Evolutionary conservation across 2,797 vertebrate genomes (phyloP), one percentile per base, ranked within the genome.

Genomic region (Amblyopsis hoosieri): DNA sequence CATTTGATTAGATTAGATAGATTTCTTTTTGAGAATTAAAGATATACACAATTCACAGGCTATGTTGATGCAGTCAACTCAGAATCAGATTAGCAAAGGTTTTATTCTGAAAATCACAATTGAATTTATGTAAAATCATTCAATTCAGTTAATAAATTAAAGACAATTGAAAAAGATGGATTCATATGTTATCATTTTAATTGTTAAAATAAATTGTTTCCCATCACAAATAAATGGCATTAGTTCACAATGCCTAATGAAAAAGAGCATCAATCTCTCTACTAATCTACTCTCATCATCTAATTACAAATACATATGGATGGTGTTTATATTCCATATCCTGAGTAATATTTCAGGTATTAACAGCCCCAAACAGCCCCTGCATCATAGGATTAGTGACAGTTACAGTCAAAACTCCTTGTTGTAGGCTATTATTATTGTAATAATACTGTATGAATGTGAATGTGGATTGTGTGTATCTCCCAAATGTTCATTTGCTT

Each of bases 371-470:
- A 31, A 51, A 81, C 65, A 84, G 76, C 23, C 23, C 23, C 23
- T 23, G 17, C 65, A 57, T 64, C 66, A 67, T 10, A 54, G 75
- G 77, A 81, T 85, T 85, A 75, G 42, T 62, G 74, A 80, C 76
- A 85, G 77, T 72, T 69, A 79, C 78, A 80, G 72, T 80, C 80
- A 42, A 42, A 12, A 11, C 47, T 77, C 63, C 60, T 70, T 76
- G 58, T 79, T 64, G 63, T 83, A 78, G 75, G 73, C 65, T 60
- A 53, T 37, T 72, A 49, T 67, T 57, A 60, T 75, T 69, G 67
- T 76, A 65, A 74, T 74, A 80, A 86, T 76, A 79, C 62, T 84
- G 60, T 42, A 42, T 81, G 79, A 81, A 80, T 86, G 76, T 78
- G 66, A 73, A 66, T 88, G 66, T 49, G 33, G 2, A 62, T n/a